Evolutionary conservation across 2,797 vertebrate genomes (phyloP).

Genomic region (Danio kyathit): DNA sequence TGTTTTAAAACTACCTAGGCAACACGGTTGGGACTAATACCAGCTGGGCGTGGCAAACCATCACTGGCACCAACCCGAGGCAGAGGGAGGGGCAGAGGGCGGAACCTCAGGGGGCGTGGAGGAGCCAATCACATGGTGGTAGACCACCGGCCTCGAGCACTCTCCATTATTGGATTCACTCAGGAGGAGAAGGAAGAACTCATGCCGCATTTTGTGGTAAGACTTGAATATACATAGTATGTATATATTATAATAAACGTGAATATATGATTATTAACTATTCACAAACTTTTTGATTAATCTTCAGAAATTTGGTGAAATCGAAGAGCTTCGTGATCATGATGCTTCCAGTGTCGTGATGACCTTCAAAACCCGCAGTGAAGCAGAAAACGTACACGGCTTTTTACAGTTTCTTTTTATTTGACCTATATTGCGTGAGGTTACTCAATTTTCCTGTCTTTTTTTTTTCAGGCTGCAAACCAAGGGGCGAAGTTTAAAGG

Average conservation of each 20-base stretch:
- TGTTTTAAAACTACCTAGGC: conserved; percentile 78
- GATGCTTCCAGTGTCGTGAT: conserved; percentile 88
- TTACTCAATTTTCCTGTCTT: background rate
- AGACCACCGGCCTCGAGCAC: conserved; percentile 92
- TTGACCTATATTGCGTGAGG: background rate
- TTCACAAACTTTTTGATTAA: background rate
- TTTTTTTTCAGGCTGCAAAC: conserved; percentile 87
- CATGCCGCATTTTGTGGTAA: conserved; percentile 94
- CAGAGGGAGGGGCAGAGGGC: conserved; percentile 86
- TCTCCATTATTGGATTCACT: conserved; percentile 86
- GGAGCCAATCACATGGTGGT: conserved; percentile 92
- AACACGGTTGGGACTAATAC: conserved; percentile 89
- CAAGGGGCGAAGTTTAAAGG: conserved; percentile 98
- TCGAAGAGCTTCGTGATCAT: conserved; percentile 89
- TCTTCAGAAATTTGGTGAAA: conserved; percentile 89
- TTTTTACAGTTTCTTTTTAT: background rate
- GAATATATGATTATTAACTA: background rate
- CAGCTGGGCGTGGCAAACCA: conserved; percentile 79
- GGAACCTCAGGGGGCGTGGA: conserved; percentile 84
- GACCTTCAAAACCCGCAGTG: conserved; percentile 88
- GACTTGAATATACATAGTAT: conserved; percentile 52
- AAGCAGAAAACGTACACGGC: conserved; percentile 87
- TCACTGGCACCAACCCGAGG: conserved; percentile 66
- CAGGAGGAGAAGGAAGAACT: conserved; percentile 96
- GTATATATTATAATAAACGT: background rate